A percentile compares a stretch with the other conserved stretches of the same genome.
Conservation (phyloP, 2,888 invertebrate genomes). For the Seira musarum region DNA sequence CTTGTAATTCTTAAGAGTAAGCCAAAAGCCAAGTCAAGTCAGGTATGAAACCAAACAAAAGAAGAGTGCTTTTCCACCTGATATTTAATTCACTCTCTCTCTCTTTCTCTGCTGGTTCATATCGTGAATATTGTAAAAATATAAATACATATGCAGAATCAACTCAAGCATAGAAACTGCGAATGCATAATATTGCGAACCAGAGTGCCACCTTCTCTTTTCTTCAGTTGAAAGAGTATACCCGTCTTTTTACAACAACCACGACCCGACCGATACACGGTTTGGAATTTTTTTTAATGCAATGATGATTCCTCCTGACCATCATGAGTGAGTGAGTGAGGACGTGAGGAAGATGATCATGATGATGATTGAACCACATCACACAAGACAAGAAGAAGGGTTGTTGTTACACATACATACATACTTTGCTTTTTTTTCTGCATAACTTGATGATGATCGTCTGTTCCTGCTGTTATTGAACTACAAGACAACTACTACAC, state of each 20-base stretch:
- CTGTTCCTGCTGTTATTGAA: constrained; percentile 40
- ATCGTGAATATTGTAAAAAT: no score
- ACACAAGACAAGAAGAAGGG: constrained; percentile 6
- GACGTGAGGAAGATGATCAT: not conserved
- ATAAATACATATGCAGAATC: no score
- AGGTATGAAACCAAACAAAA: no score
- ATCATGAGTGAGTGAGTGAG: not conserved
- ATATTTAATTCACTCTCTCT: not conserved
- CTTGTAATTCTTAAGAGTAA: no score
- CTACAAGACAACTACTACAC: constrained; percentile 22
- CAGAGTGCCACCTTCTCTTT: no score
- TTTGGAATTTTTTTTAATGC: not conserved
- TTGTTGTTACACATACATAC: constrained; percentile 30
- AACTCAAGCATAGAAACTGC: no score
- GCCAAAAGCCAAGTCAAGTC: no score
- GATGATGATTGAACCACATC: constrained; percentile 3
- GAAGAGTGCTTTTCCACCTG: no score
- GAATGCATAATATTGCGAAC: no score
- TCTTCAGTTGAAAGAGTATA: no score
- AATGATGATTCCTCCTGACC: not conserved
- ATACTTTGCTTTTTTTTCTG: constrained; percentile 5
- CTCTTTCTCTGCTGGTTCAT: not conserved
- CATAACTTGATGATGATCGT: constrained; percentile 1
- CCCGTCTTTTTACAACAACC: no score
- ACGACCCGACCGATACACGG: constrained; percentile 1